A percentile compares a stretch with the other conserved stretches of the same genome.
Evolutionary conservation across 2,113 vertebrate species (phyloP).

Genomic region (Polypterus senegalus): DNA sequence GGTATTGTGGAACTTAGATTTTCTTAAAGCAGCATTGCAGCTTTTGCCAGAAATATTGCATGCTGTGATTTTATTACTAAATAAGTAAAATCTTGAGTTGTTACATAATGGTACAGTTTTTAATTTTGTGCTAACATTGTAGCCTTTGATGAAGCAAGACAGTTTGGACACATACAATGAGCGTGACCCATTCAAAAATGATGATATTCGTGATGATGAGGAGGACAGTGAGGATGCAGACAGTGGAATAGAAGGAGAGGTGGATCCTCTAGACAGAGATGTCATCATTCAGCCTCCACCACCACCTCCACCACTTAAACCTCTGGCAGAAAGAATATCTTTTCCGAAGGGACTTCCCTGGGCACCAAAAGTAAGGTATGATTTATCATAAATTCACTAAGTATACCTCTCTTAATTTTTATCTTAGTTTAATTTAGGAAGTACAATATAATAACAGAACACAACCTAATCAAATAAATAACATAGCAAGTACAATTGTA

Average conservation of each 20-base stretch:
- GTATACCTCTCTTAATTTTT: too few species aligned
- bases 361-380: constrained; percentile 94
- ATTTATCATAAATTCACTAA: neutral
- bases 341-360: constrained; percentile 93
- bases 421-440: too few species aligned
- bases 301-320: constrained; percentile 35
- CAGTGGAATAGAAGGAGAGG: constrained; percentile 67
- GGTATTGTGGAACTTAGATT: too few species aligned
- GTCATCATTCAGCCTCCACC: constrained; percentile 52
- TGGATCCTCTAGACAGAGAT: constrained; percentile 78
- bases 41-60: too few species aligned
- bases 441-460: too few species aligned
- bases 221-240: constrained; percentile 69
- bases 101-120: too few species aligned
- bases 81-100: too few species aligned
- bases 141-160: constrained; percentile 89
- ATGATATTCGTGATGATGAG: constrained; percentile 70
- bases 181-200: constrained; percentile 88
- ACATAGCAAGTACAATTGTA: too few species aligned
- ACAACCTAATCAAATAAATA: too few species aligned
- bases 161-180: constrained; percentile 93
- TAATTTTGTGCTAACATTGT: constrained; percentile 10
- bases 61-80: too few species aligned
- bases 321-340: constrained; percentile 61
- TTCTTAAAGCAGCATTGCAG: too few species aligned